Conservation (phyloP, 1,140 invertebrate genomes). For the Plectus sambesii region DNA sequence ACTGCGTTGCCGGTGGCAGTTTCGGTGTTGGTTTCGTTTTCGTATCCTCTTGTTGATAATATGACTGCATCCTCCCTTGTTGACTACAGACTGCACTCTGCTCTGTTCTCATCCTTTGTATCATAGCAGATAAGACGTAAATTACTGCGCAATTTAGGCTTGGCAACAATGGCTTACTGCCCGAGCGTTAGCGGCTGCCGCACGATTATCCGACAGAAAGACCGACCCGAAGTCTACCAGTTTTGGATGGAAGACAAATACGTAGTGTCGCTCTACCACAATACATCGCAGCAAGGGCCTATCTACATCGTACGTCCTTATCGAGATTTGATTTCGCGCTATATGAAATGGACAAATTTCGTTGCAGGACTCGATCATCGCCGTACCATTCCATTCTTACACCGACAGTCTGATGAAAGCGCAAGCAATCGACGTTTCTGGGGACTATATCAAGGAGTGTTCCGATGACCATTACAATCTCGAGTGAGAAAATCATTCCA, state of each 20-base stretch:
- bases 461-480: slow-evolving; percentile 45
- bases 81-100: no score
- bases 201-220: slow-evolving; percentile 16
- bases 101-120: slow-evolving; percentile 4
- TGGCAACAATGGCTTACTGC: slow-evolving; percentile 46
- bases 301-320: no score
- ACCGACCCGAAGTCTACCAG: slow-evolving; percentile 24
- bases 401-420: slow-evolving; percentile 55
- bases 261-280: slow-evolving; percentile 41
- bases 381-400: slow-evolving; percentile 57
- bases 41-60: no score
- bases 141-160: background rate
- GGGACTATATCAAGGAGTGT: slow-evolving; percentile 76
- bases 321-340: no score
- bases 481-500: slow-evolving; percentile 17
- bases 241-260: slow-evolving; percentile 45
- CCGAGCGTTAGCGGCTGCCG: slow-evolving; percentile 77
- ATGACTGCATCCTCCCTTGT: no score
- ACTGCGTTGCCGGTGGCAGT: no score
- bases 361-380: slow-evolving; percentile 39
- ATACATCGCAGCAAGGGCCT: slow-evolving; percentile 40
- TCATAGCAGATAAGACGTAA: background rate
- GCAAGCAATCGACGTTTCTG: slow-evolving; percentile 69
- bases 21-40: no score
- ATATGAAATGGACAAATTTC: no score